Percentiles rank a stretch among this genome's conserved stretches.
phyloP scores from a whole-genome alignment of 2,888 invertebrate genomes.

The Galeopsomyia nigrocyanea region DNA sequence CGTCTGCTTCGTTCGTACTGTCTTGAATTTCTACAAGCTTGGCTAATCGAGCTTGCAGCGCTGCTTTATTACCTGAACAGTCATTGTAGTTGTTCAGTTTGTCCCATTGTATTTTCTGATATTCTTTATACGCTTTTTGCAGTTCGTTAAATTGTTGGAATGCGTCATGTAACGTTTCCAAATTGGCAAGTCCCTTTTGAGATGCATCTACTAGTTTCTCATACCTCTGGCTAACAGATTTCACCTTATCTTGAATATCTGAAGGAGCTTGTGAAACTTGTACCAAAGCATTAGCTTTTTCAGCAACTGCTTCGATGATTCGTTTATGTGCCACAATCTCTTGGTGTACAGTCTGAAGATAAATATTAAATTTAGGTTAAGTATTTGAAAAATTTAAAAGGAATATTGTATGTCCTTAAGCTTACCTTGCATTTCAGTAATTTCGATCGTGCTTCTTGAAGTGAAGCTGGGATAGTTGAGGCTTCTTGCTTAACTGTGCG shows the following conservation, averaged over 20 bases:
- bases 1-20: conserved; percentile 81
- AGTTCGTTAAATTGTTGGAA: conserved; percentile 90
- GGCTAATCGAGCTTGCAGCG: conserved; percentile 83
- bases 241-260: conserved; percentile 79
- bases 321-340: conserved; percentile 92
- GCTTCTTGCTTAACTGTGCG: conserved; percentile 81
- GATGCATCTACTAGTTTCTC: conserved; percentile 79
- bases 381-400: conserved; percentile 25
- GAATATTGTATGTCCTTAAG: neutral
- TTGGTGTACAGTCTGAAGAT: conserved; percentile 79
- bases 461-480: conserved; percentile 79
- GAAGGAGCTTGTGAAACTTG: conserved; percentile 71
- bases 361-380: neutral
- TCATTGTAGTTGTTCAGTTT: conserved; percentile 86
- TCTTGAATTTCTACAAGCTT: conserved; percentile 87
- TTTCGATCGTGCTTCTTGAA: conserved; percentile 88
- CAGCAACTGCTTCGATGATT: conserved; percentile 89
- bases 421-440: conserved; percentile 82
- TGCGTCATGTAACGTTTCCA: conserved; percentile 83
- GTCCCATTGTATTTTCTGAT: conserved; percentile 92
- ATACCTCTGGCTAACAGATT: conserved; percentile 83
- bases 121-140: conserved; percentile 89
- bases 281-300: conserved; percentile 83
- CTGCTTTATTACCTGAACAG: conserved; percentile 88
- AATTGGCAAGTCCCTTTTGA: conserved; percentile 77